Base-by-base conservation (phyloP, 2,888 invertebrate species). In the Sepiola atlantica region DNA sequence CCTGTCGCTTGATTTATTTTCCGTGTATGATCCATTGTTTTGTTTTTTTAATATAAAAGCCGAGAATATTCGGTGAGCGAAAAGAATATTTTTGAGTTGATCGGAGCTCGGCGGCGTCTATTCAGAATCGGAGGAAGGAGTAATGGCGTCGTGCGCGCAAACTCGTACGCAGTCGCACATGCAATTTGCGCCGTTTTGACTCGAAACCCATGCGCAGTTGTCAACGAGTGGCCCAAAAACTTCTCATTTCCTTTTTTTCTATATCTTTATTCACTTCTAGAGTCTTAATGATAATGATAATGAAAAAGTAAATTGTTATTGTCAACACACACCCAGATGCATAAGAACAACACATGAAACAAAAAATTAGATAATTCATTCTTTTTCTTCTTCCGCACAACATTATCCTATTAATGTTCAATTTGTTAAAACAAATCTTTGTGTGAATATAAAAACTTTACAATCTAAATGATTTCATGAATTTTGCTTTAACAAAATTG, bases 131-230 rank as follows among this genome's bases (percentile, higher is more conserved):
- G 32, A 32, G n/a, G 77, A 77, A n/a, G 77, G n/a, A 77, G 77
- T n/a, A n/a, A 16, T 18, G n/a, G n/a, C 32, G 77, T n/a, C 77
- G n/a, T n/a, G 77, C 92, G 92, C 92, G 92, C 92, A 92, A 92
- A 54, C 92, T 54, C 92, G 54, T 54, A 54, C 92, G 92, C 92
- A 92, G 92, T 92, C 92, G 92, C 92, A 92, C 35, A 92, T 54
- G 77, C 92, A 54, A 45, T 54, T 45, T 92, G 45, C 35, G 92
- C 35, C 92, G 35, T 92, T 54, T 54, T 54, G 35, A 45, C 92
- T 45, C 14, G n/a, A 28, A 92, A 92, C 28, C 92, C 54, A 45
- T 92, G 92, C 92, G 92, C 92, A 92, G n/a, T 92, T 45, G 92
- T 10, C 92, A 92, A 35, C n/a, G 92, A 92, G 45, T 92, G 92